Evolutionary conservation across 2,888 invertebrate genomes (phyloP).

Genomic region (Biston stratarius): DNA sequence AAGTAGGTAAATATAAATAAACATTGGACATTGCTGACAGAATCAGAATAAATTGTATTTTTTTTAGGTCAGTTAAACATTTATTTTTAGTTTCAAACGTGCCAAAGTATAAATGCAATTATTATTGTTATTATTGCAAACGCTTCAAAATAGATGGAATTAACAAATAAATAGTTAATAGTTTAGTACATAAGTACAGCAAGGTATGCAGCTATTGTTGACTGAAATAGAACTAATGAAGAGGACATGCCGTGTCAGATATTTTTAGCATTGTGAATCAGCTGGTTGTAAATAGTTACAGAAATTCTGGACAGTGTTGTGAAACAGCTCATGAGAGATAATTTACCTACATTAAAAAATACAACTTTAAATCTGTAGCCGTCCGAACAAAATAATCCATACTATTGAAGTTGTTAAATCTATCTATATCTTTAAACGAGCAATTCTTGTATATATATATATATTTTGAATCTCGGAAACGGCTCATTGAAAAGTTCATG

Average conservation of each 20-base stretch:
- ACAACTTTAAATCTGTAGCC: too few relatives aligned
- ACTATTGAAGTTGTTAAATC: too few relatives aligned
- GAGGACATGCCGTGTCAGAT: neutral
- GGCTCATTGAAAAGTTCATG: too few relatives aligned
- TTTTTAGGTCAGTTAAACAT: conserved; percentile 8
- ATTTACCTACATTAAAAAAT: too few relatives aligned
- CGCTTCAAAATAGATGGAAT: conserved; percentile 6
- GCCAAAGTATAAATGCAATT: neutral
- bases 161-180: neutral
- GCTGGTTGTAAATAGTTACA: conserved; percentile 5
- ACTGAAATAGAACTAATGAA: conserved; percentile 7
- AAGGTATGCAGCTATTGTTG: neutral
- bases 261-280: conserved; percentile 9
- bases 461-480: too few relatives aligned
- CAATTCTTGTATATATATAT: too few relatives aligned
- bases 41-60: conserved; percentile 6
- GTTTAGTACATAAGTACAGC: neutral
- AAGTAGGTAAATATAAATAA: neutral
- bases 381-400: too few relatives aligned
- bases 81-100: conserved; percentile 4
- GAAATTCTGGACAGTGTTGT: neutral
- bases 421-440: too few relatives aligned
- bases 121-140: neutral
- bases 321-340: neutral
- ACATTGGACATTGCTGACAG: neutral